Conservation (phyloP, 2,888 invertebrate species). For the Allacma fusca region DNA sequence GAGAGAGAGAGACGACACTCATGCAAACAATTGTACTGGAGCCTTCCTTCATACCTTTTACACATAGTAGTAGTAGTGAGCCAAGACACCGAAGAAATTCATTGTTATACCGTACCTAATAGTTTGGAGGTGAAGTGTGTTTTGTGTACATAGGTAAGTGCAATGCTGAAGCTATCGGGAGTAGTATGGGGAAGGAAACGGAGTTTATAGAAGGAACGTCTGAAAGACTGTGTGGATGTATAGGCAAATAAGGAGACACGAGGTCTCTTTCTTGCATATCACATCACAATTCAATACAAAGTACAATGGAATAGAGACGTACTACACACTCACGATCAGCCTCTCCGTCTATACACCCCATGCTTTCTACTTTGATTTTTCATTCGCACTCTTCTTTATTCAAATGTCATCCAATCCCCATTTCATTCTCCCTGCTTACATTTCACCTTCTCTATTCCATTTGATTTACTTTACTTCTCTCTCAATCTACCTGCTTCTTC, state of each 20-base stretch:
- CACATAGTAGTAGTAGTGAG: not conserved
- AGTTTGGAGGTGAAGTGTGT: conserved; percentile 28
- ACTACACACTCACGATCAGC: conserved; percentile 33
- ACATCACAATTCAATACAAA: conserved; percentile 41
- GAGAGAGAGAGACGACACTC: conserved; percentile 33
- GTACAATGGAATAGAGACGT: conserved; percentile 47
- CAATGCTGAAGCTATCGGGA: not conserved
- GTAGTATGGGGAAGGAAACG: not conserved
- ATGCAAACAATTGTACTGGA: conserved; percentile 22
- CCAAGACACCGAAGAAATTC: conserved; percentile 31
- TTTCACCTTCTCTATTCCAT: conserved; percentile 37
- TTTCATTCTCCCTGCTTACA: conserved; percentile 40
- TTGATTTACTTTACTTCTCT: conserved; percentile 29
- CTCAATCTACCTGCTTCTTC: conserved; percentile 31
- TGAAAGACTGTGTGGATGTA: not conserved
- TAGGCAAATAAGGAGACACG: conserved; percentile 38
- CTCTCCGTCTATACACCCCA: conserved; percentile 43
- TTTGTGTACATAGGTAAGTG: conserved; percentile 18
- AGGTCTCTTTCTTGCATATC: conserved; percentile 29
- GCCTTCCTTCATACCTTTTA: conserved; percentile 2
- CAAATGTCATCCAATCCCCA: conserved; percentile 50
- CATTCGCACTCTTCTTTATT: conserved; percentile 50
- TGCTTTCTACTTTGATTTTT: conserved; percentile 52
- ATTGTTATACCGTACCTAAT: conserved; percentile 21
- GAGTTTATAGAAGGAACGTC: not conserved